Evolutionary conservation across 2,113 vertebrate genomes (phyloP).

Genomic region (Gymnorhina tibicen): DNA sequence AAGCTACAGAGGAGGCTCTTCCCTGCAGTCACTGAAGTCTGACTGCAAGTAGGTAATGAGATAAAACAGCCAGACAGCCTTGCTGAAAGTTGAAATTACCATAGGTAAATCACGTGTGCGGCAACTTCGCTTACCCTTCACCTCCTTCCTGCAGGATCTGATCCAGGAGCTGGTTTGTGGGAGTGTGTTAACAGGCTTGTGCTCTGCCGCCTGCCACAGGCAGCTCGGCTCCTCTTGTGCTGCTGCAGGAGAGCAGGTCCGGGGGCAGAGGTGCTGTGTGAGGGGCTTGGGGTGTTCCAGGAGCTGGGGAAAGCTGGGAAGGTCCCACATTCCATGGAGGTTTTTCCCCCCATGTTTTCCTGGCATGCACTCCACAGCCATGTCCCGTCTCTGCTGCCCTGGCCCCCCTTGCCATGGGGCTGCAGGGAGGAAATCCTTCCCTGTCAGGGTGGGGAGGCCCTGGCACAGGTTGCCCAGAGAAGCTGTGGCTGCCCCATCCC

Average conservation of each 20-base stretch:
- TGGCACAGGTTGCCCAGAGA: not conserved
- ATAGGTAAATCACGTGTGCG: not conserved
- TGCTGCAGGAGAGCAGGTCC: not conserved
- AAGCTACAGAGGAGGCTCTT: not conserved
- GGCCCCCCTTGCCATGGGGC: not conserved
- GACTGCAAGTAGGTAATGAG: not conserved
- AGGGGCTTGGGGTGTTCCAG: not conserved
- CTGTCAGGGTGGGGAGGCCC: not conserved
- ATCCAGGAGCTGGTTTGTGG: not conserved
- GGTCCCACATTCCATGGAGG: not conserved
- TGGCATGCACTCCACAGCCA: fast-evolving
- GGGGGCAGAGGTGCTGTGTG: not conserved
- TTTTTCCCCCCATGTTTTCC: fast-evolving
- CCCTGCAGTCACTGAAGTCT: not conserved
- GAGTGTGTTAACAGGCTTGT: not conserved
- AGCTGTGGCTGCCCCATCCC: not conserved
- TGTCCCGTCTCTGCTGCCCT: fast-evolving
- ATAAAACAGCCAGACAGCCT: not conserved
- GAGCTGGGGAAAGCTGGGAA: not conserved
- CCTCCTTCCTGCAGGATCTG: not conserved
- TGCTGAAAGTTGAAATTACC: not conserved
- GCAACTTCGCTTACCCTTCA: not conserved
- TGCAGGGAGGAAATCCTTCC: not conserved
- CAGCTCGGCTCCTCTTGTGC: not conserved
- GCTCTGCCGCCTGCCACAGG: not conserved